Conservation (phyloP, 2,113 vertebrate genomes). For the Vimba vimba region DNA sequence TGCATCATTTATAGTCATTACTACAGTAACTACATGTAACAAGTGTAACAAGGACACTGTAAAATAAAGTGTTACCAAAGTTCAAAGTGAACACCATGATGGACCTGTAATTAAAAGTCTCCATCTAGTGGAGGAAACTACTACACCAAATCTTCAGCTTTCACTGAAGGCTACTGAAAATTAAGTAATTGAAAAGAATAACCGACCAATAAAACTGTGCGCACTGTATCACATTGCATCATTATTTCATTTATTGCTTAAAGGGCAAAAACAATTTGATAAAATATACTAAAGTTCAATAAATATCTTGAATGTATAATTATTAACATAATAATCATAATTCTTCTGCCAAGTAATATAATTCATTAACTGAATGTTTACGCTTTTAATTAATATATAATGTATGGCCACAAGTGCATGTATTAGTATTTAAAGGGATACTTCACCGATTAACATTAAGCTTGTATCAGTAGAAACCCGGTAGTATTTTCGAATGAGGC, state of each 20-base stretch:
- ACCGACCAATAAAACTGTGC: no score
- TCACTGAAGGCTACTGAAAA: neutral
- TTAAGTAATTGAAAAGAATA: neutral
- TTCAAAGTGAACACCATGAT: neutral
- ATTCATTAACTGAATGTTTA: neutral
- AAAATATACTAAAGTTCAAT: neutral
- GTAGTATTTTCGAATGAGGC: no score
- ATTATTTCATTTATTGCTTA: neutral
- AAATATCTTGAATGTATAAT: neutral
- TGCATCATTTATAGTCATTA: no score
- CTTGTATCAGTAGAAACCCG: no score
- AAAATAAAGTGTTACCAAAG: no score
- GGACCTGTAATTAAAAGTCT: neutral
- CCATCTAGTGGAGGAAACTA: slow-evolving; percentile 9
- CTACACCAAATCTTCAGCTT: neutral
- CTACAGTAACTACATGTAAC: no score
- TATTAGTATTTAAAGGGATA: neutral
- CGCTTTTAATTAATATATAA: neutral
- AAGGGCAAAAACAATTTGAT: no score
- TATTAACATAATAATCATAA: neutral
- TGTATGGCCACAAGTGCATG: neutral
- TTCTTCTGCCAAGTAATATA: neutral
- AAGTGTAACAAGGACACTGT: no score
- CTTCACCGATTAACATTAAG: no score
- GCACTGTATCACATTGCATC: no score